Evolutionary conservation across 2,113 vertebrate genomes (phyloP).

Genomic region (Centropristis striata): DNA sequence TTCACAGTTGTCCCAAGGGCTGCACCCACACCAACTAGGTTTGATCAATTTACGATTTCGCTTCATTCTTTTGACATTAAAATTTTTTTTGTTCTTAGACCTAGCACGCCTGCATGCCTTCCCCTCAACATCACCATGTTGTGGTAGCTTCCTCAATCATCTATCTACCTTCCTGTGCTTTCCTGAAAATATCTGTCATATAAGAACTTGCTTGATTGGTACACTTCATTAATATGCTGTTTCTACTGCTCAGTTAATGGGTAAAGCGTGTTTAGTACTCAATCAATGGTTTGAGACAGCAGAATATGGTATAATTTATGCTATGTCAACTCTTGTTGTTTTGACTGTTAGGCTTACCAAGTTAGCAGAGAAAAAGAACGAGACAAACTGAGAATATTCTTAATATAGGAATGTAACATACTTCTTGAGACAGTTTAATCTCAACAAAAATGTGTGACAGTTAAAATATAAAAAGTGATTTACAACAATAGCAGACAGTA

Average conservation of each 20-base stretch:
- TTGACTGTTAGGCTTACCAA: neutral
- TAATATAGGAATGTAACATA: no score
- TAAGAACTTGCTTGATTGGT: neutral
- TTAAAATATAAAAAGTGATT: no score
- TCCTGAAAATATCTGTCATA: neutral
- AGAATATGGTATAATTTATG: neutral
- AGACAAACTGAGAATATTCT: no score
- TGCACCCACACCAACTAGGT: neutral
- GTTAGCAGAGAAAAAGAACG: no score
- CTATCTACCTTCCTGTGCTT: neutral
- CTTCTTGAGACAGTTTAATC: no score
- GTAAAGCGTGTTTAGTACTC: neutral
- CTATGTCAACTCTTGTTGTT: neutral
- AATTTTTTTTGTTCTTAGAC: no score
- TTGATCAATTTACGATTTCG: neutral
- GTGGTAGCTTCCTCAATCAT: no score
- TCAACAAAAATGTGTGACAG: no score
- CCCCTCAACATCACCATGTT: no score
- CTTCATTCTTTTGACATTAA: no score
- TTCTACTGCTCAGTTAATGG: neutral
- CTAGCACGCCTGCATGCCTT: no score
- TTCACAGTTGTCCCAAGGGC: slow-evolving; percentile 11
- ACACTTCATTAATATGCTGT: neutral
- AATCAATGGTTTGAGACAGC: neutral
- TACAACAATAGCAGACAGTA: neutral